Conservation (phyloP, 2,113 vertebrate genomes). For the Centropus bengalensis region DNA sequence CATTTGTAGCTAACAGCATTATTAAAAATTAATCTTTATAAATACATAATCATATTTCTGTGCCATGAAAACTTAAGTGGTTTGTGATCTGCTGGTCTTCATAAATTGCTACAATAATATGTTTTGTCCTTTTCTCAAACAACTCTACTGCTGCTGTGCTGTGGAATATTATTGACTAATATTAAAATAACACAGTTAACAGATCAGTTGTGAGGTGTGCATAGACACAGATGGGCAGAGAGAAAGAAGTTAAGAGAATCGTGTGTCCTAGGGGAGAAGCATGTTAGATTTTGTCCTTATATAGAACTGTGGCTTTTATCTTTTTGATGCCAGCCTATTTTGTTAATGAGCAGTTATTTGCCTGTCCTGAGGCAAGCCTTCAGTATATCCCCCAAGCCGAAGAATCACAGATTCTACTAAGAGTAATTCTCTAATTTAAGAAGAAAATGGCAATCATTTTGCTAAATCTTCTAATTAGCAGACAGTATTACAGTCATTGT, state of each 20-base stretch:
- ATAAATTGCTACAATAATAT: conserved; percentile 21
- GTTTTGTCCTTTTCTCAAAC: conserved; percentile 12
- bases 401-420: not conserved
- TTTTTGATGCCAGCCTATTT: not conserved
- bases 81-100: conserved; percentile 30
- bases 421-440: conserved; percentile 1
- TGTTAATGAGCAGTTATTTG: not conserved
- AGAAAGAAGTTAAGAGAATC: not conserved
- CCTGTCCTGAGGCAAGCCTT: not conserved
- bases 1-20: conserved; percentile 35
- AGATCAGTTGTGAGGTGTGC: not conserved
- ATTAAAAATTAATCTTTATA: conserved; percentile 65
- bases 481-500: not conserved
- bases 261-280: not conserved
- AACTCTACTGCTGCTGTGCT: not conserved
- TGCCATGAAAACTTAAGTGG: not conserved
- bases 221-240: not conserved
- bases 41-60: conserved; percentile 40
- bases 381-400: not conserved
- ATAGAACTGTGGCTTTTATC: not conserved
- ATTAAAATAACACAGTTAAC: not conserved
- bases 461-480: conserved; percentile 31
- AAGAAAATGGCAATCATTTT: conserved; percentile 26
- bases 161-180: not conserved
- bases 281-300: not conserved